Conservation (phyloP, 37 sponge, comb jelly and placozoan species). For the Beroe forskalii region DNA sequence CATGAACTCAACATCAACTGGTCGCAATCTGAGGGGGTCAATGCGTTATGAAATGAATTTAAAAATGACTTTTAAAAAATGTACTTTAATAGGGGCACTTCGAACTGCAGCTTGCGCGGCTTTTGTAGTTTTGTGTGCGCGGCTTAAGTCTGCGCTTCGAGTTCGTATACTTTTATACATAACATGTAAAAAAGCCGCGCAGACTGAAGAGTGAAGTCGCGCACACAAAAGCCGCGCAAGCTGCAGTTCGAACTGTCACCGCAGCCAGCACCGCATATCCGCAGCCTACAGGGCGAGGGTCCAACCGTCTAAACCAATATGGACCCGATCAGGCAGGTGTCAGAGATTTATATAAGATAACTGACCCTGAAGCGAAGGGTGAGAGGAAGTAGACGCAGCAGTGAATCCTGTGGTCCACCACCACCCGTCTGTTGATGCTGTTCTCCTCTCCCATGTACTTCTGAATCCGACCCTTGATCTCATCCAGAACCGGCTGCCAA, state of each 20-base stretch:
- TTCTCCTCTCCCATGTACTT: slow-evolving; percentile 54
- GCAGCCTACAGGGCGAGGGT: too few species aligned
- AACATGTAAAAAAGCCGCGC: too few species aligned
- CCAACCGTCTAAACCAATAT: too few species aligned
- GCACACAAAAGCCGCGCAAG: too few species aligned
- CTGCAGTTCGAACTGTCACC: too few species aligned
- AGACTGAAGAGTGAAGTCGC: too few species aligned
- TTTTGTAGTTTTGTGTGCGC: too few species aligned
- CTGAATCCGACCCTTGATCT: slow-evolving; percentile 54
- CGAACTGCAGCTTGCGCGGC: not conserved
- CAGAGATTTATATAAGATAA: not conserved
- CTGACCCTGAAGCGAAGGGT: slow-evolving; percentile 52
- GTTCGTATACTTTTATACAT: too few species aligned
- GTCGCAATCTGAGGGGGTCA: slow-evolving; percentile 3
- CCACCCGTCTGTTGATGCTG: slow-evolving; percentile 37
- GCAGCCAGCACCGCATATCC: too few species aligned
- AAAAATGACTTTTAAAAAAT: not conserved
- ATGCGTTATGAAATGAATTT: not conserved
- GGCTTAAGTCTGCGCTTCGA: too few species aligned
- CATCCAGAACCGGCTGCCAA: slow-evolving; percentile 63
- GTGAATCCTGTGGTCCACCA: slow-evolving; percentile 47
- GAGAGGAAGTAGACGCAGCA: slow-evolving; percentile 56
- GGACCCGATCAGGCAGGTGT: too few species aligned
- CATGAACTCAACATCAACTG: slow-evolving; percentile 60
- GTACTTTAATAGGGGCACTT: not conserved